Base-by-base conservation (phyloP, 1,140 invertebrate genomes). In the Drosophila baimaii region DNA sequence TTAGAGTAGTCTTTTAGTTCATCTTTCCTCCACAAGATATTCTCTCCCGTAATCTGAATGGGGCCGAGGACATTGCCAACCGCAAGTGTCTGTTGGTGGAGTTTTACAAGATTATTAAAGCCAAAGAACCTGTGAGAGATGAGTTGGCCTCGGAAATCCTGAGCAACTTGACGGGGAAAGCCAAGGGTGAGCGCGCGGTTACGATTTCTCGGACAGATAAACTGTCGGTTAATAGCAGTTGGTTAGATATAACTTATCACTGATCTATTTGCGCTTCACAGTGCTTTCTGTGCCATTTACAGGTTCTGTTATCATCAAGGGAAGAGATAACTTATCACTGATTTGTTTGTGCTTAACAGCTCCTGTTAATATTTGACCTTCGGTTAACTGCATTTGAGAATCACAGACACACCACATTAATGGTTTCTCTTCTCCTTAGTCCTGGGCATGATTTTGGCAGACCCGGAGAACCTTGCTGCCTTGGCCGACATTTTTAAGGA, bases 71-170 rank as follows among this genome's bases (percentile, higher is more conserved):
- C 19, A 91, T 91, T 27, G 72, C 72, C 9, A 58, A 64, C 10
- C 70, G 58, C 3, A 71, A 80, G 41, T 83, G 81, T 25, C 44
- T 91, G 1, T 43, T 73, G 7, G 23, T 66, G 10, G 81, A 90
- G 44, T 85, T 91, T 37, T 91, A 91, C 29, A 65, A 64, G 52
- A 91, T 91, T 10, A 21, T 90, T 3, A 27, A 61, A 9, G 23
- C 43, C 8, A 44, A 41, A 1, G 80, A 75, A 5, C 0, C 8
- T 0, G 5, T 17, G 0, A 64, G 70, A 25, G 65, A 85, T 8
- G 56, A 75, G 8, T 25, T 85, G 23, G 41, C 63, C 9, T 75
- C 80, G 5, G 81, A 90, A 51, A 85, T 91, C 23, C 35, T 91
- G 5, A 54, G 76, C 0, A 91, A 91, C 58, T 68, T 91, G 17